Percentiles rank a stretch among this genome's conserved stretches.
Evolutionary conservation across 2,888 invertebrate species (phyloP).

Genomic region (Xanthorhoe designata): DNA sequence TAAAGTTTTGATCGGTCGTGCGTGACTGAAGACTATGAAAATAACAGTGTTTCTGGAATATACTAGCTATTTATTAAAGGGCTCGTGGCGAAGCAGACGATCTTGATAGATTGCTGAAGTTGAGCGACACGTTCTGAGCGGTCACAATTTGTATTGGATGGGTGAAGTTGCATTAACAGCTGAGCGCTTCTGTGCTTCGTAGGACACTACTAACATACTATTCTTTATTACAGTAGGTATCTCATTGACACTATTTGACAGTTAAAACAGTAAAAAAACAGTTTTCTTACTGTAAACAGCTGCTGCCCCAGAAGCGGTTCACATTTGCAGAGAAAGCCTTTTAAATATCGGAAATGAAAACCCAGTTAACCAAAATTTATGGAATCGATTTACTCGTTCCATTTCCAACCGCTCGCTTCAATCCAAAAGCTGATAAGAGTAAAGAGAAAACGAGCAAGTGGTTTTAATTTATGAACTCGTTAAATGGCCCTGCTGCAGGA

Average conservation of each 20-base stretch:
- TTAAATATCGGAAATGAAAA: slow-evolving; percentile 11
- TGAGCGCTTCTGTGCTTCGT: no score
- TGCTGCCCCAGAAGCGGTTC: slow-evolving; percentile 4
- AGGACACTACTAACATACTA: neutral
- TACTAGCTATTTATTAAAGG: no score
- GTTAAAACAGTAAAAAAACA: slow-evolving; percentile 10
- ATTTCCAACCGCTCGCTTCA: neutral
- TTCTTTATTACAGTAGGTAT: neutral
- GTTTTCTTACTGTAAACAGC: slow-evolving; percentile 10
- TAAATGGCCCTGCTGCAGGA: neutral
- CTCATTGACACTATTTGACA: neutral
- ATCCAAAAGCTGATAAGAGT: slow-evolving; percentile 3
- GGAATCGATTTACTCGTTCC: slow-evolving; percentile 10
- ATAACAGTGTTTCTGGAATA: slow-evolving; percentile 20
- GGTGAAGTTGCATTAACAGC: no score
- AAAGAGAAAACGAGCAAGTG: slow-evolving; percentile 7
- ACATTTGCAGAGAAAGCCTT: slow-evolving; percentile 7
- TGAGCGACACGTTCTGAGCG: no score
- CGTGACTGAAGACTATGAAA: slow-evolving; percentile 41
- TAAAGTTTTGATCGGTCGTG: slow-evolving; percentile 44
- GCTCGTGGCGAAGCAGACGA: no score
- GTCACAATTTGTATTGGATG: no score
- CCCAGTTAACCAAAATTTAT: slow-evolving; percentile 10
- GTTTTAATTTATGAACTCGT: slow-evolving; percentile 3
- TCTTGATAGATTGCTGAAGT: no score